Evolutionary conservation across 2,797 vertebrate genomes (phyloP).

Genomic region (Benthosema pterotum): DNA sequence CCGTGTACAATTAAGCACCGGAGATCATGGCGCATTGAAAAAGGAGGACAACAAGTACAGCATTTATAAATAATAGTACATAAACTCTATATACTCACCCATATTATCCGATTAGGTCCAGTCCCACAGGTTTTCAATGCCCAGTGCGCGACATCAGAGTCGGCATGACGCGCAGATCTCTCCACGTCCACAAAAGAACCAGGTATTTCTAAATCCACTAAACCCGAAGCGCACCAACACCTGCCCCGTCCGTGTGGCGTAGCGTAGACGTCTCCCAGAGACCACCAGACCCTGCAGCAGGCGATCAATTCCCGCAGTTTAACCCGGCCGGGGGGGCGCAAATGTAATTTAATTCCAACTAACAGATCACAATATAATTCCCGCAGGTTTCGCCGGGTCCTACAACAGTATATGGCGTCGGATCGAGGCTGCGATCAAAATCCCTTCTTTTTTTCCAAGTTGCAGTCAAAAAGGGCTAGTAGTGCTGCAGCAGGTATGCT

Average conservation of each 20-base stretch:
- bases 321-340: conserved; percentile 42
- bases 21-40: background rate
- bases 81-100: conserved; percentile 70
- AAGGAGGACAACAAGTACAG: conserved; percentile 9
- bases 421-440: conserved; percentile 24
- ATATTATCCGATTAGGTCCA: conserved; percentile 77
- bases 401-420: conserved; percentile 36
- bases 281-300: no score
- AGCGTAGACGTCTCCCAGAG: no score
- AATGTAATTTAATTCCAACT: conserved; percentile 68
- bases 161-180: conserved; percentile 77
- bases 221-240: conserved; percentile 70
- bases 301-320: conserved; percentile 31
- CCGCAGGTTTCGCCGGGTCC: conserved; percentile 49
- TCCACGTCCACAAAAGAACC: conserved; percentile 63
- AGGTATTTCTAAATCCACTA: conserved; percentile 70
- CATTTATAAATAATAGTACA: conserved; percentile 2
- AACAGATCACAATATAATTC: conserved; percentile 43
- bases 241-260: conserved; percentile 66
- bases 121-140: conserved; percentile 78
- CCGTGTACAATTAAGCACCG: background rate
- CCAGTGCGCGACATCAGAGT: conserved; percentile 73
- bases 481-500: conserved; percentile 56
- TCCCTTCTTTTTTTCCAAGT: conserved; percentile 52
- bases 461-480: conserved; percentile 59